Evolutionary conservation across 2,888 invertebrate genomes (phyloP).

Genomic region (Pachymerium ferrugineum): DNA sequence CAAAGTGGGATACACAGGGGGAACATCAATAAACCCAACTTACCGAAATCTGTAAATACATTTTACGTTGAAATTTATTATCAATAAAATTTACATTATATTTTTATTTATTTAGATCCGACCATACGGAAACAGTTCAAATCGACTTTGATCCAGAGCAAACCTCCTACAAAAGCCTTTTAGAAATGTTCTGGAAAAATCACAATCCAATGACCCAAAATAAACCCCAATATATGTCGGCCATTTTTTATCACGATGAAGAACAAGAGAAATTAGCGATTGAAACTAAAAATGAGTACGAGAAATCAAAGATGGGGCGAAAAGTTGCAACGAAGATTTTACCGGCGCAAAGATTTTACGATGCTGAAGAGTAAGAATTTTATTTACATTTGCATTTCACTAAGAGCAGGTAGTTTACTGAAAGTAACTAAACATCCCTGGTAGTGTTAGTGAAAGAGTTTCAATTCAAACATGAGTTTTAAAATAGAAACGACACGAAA

Average conservation of each 20-base stretch:
- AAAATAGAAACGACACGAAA: too few species aligned
- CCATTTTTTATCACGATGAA: slow-evolving; percentile 82
- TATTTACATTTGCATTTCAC: too few species aligned
- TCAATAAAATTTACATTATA: too few species aligned
- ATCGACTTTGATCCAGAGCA: slow-evolving; percentile 80
- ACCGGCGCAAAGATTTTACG: slow-evolving; percentile 72
- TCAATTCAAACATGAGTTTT: too few species aligned
- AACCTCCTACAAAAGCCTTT: slow-evolving; percentile 66
- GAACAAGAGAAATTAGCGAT: slow-evolving; percentile 74
- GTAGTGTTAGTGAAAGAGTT: too few species aligned
- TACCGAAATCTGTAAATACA: slow-evolving; percentile 77
- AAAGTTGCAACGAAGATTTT: slow-evolving; percentile 71
- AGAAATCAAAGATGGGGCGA: slow-evolving; percentile 48
- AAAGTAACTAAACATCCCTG: too few species aligned
- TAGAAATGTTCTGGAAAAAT: slow-evolving; percentile 84
- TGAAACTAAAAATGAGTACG: slow-evolving; percentile 54
- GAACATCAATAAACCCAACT: slow-evolving; percentile 69
- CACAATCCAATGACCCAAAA: slow-evolving; percentile 82
- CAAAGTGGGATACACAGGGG: slow-evolving; percentile 88
- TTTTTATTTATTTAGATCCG: slow-evolving; percentile 79
- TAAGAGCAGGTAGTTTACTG: too few species aligned
- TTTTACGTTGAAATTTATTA: too few species aligned
- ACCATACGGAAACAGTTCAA: slow-evolving; percentile 91
- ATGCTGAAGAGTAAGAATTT: slow-evolving; percentile 95
- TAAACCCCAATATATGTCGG: slow-evolving; percentile 81